Percentiles rank a stretch among this genome's conserved stretches.
Evolutionary conservation across 2,797 vertebrate genomes (phyloP).

Genomic region (Natrix natrix): DNA sequence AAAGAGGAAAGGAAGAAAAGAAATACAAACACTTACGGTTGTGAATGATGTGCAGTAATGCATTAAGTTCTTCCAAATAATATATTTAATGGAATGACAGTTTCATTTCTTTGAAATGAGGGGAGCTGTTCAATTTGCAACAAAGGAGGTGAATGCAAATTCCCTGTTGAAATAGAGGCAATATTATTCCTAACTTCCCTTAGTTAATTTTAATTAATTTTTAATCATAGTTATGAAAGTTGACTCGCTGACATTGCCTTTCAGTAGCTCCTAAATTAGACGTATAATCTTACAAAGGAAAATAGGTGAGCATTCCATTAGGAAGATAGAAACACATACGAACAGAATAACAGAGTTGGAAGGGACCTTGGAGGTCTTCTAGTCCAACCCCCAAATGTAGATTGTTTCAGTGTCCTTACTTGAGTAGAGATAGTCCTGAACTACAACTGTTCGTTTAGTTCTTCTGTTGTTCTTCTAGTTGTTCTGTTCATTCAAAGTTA

Average conservation of each 20-base stretch:
- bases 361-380: neutral
- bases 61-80: neutral
- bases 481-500: too few species aligned
- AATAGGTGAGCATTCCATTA: neutral
- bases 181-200: neutral
- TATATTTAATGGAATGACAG: neutral
- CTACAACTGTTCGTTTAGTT: too few species aligned
- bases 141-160: neutral
- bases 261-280: neutral
- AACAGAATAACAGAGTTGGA: too few species aligned
- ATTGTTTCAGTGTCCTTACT: neutral
- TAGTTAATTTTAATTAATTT: conserved; percentile 6
- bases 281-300: neutral
- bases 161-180: neutral
- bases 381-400: neutral
- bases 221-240: neutral
- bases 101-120: neutral
- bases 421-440: neutral
- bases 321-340: neutral
- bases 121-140: neutral
- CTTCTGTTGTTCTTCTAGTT: too few species aligned
- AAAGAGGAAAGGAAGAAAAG: neutral
- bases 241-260: neutral
- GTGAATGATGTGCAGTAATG: neutral
- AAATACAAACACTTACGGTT: conserved; percentile 9